Evolutionary conservation across 2,888 invertebrate genomes (phyloP).

Genomic region (Eristalis intricaria): DNA sequence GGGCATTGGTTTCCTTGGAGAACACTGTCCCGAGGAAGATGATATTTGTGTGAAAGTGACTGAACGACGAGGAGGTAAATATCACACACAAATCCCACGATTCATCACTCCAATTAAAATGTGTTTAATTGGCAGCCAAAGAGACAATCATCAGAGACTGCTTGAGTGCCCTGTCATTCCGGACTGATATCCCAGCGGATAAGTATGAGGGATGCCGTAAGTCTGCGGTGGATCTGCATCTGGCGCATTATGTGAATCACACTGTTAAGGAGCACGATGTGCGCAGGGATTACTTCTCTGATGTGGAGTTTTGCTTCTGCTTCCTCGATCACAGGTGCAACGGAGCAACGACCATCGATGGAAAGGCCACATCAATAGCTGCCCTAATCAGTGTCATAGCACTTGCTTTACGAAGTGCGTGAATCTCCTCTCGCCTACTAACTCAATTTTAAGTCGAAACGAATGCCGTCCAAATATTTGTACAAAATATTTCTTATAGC

Average conservation of each 20-base stretch:
- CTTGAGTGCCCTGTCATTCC: conserved; percentile 88
- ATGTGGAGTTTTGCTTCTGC: conserved; percentile 94
- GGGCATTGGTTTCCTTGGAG: conserved; percentile 87
- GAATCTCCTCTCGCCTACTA: conserved; percentile 1
- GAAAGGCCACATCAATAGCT: conserved; percentile 11
- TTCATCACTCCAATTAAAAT: not conserved
- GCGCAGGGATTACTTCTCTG: conserved; percentile 90
- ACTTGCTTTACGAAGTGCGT: conserved; percentile 7
- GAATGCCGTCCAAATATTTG: conserved; percentile 75
- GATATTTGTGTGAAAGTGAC: conserved; percentile 95
- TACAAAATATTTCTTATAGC: conserved; percentile 66
- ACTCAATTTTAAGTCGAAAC: conserved; percentile 28
- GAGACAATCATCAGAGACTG: conserved; percentile 92
- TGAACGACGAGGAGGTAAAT: conserved; percentile 91
- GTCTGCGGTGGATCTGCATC: conserved; percentile 88
- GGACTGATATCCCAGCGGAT: conserved; percentile 95
- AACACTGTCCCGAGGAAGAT: conserved; percentile 90
- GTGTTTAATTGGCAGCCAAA: conserved; percentile 84
- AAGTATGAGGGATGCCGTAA: conserved; percentile 94
- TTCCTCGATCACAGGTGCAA: conserved; percentile 96
- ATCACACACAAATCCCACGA: not conserved
- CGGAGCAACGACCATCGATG: conserved; percentile 74
- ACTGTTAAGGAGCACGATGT: conserved; percentile 92
- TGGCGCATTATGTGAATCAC: conserved; percentile 94
- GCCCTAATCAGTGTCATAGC: conserved; percentile 4